Base-by-base conservation (phyloP, 2,888 invertebrate genomes). In the Drosophila anomalata region DNA sequence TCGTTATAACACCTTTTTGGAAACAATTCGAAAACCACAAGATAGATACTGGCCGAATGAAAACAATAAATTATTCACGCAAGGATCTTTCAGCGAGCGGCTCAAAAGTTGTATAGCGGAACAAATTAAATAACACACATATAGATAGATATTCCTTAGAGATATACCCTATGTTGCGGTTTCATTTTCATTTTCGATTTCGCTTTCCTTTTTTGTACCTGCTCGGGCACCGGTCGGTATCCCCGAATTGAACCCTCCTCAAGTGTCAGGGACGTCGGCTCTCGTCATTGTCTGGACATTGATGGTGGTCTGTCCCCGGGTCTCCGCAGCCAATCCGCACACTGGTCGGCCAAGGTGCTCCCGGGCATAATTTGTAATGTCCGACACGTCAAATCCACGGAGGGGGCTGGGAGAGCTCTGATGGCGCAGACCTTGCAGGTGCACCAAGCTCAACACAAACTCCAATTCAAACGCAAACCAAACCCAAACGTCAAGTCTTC, bases 361-460 rank as follows among this genome's bases (percentile, higher is more conserved):
- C 85, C 82, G 83, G 86, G 83, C 85, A 79, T 85, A 87, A 87
- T 84, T 87, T 84, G 87, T 84, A 84, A 84, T 87, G 87, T 84
- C 86, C 86, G 73, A 87, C 83, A 84, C 83, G 87, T 85, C 87
- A 77, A 67, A 54, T 75, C 44, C 61, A 63, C 20, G 50, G 41
- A 12, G 39, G 42, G 26, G n/a, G 51, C 50, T 42, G 31, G n/a
- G 36, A 33, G 54, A 39, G 44, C 7, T 42, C 9, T 42, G 68
- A 61, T 29, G 53, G 31, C 26, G 24, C 46, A 39, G 66, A 50
- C 58, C 67, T 50, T 82, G 78, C 78, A 79, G 78, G 84, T 83
- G 80, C 78, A 82, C 73, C 62, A 73, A 77, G 26, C 51, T 39
- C 39, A 61, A 20, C 56, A 44, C 20, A 12, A 55, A 20, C 59